Percentiles rank a stretch among this genome's conserved stretches.
phyloP scores from a whole-genome alignment of 2,888 invertebrate species.

The Pyrochroa serraticornis region DNA sequence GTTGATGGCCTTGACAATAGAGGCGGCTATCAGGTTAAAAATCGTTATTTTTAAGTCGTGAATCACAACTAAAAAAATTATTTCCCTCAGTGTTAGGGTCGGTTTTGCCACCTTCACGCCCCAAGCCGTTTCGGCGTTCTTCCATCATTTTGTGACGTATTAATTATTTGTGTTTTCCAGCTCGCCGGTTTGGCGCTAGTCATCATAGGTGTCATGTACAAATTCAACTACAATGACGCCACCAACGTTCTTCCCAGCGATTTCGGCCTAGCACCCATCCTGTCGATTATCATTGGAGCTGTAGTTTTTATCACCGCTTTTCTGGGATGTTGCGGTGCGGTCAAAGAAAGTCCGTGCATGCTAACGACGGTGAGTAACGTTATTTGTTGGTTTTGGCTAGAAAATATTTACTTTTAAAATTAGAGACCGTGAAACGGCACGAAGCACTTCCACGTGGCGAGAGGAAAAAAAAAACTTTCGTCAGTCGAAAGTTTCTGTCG shows the following conservation, averaged over 20 bases:
- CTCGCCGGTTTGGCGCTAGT: conserved; percentile 73
- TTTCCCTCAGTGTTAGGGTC: neutral
- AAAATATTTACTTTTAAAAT: too few relatives aligned
- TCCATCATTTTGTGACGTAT: neutral
- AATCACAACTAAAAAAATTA: neutral
- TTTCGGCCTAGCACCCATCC: conserved; percentile 65
- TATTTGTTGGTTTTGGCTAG: neutral
- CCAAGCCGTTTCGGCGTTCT: too few relatives aligned
- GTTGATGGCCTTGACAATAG: conserved; percentile 10
- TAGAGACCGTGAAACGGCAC: too few relatives aligned
- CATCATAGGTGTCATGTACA: conserved; percentile 69
- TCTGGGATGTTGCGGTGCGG: conserved; percentile 59
- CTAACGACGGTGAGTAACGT: conserved; percentile 51
- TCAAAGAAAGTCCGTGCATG: conserved; percentile 57
- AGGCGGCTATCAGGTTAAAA: neutral
- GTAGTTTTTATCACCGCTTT: conserved; percentile 63
- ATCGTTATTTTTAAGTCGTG: neutral
- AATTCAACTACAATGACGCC: conserved; percentile 63
- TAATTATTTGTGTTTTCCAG: conserved; percentile 59
- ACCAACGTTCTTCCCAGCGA: conserved; percentile 42
- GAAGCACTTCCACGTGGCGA: too few relatives aligned
- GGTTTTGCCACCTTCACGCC: neutral
- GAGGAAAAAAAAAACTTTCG: too few relatives aligned
- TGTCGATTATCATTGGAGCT: conserved; percentile 71
- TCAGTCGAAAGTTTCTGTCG: too few relatives aligned